Evolutionary conservation across 1,140 invertebrate species (phyloP).

Genomic region (Reticulitermes speratus): DNA sequence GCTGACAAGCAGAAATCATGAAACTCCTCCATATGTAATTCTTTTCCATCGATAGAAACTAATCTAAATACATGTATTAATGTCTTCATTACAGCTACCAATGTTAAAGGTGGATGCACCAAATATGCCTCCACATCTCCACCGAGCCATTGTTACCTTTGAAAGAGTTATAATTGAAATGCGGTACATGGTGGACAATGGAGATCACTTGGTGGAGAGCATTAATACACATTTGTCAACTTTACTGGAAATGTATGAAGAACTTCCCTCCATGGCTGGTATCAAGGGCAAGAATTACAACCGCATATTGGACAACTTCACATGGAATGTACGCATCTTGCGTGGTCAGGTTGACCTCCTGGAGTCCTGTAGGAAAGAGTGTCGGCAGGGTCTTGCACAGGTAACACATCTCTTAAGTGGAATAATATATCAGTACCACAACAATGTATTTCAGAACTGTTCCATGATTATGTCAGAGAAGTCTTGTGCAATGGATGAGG

Average conservation of each 20-base stretch:
- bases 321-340: conserved; percentile 58
- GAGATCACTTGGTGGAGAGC: conserved; percentile 30
- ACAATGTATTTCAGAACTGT: too few relatives aligned
- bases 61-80: background rate
- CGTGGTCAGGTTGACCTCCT: conserved; percentile 57
- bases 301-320: conserved; percentile 53
- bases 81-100: conserved; percentile 34
- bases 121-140: conserved; percentile 37
- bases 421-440: background rate
- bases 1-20: too few relatives aligned
- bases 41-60: background rate
- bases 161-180: conserved; percentile 37
- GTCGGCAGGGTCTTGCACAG: conserved; percentile 44
- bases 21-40: too few relatives aligned
- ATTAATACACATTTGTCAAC: conserved; percentile 42
- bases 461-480: too few relatives aligned
- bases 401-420: conserved; percentile 38
- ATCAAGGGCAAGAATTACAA: conserved; percentile 55
- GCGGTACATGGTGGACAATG: conserved; percentile 37
- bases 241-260: conserved; percentile 52
- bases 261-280: conserved; percentile 49
- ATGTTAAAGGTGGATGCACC: conserved; percentile 36
- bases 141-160: conserved; percentile 36
- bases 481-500: too few relatives aligned
- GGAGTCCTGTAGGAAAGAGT: conserved; percentile 46